These are phyloP conservation scores for Brachionus manjavacas DNA, from an alignment of 1,140 invertebrate species.

Conservation along the genomic window DNA sequence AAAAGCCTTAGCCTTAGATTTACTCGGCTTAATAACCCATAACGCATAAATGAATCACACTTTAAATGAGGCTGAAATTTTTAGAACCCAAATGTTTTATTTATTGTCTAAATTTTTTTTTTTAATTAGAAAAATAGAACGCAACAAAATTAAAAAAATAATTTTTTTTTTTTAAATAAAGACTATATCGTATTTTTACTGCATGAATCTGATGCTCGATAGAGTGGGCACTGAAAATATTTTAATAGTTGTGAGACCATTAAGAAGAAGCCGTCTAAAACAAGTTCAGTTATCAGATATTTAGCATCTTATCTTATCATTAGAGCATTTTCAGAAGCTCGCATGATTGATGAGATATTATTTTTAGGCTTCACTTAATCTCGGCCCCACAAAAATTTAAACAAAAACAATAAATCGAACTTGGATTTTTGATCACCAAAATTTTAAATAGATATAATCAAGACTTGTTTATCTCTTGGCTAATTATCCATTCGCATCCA, in stretches of 20 bases:
- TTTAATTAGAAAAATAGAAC: background rate
- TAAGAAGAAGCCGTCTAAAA: background rate
- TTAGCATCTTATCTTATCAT: background rate
- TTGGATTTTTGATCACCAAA: background rate
- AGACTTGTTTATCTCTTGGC: background rate
- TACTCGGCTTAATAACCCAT: too few species aligned
- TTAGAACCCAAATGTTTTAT: background rate
- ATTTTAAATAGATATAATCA: background rate
- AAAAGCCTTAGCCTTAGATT: background rate
- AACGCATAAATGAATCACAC: background rate
- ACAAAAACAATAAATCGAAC: background rate
- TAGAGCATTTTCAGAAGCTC: background rate
- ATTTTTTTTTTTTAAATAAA: too few species aligned
- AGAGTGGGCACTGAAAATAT: background rate
- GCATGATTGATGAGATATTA: background rate
- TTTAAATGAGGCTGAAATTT: background rate
- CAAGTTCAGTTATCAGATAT: background rate
- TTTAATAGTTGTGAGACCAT: background rate
- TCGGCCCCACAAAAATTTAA: background rate
- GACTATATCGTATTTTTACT: background rate
- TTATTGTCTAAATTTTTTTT: background rate
- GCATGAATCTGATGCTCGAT: too few species aligned
- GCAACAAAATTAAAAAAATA: background rate
- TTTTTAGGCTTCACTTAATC: background rate
- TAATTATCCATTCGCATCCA: background rate